Conservation (phyloP, 2,797 vertebrate species). For the Eospalax fontanierii region DNA sequence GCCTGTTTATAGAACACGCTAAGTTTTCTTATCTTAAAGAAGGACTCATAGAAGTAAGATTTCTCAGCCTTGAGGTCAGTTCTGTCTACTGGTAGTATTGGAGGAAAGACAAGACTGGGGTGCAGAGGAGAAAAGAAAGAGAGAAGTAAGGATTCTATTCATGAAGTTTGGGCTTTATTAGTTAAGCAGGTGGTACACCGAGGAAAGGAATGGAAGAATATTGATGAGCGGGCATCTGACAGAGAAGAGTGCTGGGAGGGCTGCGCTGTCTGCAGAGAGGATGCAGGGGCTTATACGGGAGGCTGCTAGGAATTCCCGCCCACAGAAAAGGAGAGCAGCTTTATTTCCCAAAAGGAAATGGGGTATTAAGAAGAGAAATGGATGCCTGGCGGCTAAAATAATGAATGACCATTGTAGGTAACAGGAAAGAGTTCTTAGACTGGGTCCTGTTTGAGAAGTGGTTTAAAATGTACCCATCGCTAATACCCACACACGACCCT, state of each 20-base stretch:
- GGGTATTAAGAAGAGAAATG: not conserved
- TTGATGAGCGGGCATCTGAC: not conserved
- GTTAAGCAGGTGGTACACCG: not conserved
- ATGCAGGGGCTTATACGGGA: not conserved
- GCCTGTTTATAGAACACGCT: not conserved
- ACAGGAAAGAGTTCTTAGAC: not conserved
- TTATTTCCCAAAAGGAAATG: conserved; percentile 45
- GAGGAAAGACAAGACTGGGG: not conserved
- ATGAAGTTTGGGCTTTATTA: not conserved
- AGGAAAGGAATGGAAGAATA: not conserved
- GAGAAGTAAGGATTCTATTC: not conserved
- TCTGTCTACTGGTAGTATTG: not conserved
- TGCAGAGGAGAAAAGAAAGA: not conserved
- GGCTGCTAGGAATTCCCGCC: not conserved
- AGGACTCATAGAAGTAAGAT: not conserved
- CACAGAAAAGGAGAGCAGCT: not conserved
- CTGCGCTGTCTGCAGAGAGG: not conserved
- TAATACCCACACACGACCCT: not conserved
- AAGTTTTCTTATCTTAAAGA: not conserved
- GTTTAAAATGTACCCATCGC: not conserved
- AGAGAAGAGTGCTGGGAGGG: not conserved
- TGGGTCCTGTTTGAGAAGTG: conserved; percentile 6
- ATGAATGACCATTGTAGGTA: not conserved
- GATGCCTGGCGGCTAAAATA: not conserved
- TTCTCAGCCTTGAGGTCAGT: not conserved